A percentile compares a stretch with the other conserved stretches of the same genome.
Evolutionary conservation across 1,140 invertebrate genomes (phyloP).

Genomic region (Drosophila nasuta): DNA sequence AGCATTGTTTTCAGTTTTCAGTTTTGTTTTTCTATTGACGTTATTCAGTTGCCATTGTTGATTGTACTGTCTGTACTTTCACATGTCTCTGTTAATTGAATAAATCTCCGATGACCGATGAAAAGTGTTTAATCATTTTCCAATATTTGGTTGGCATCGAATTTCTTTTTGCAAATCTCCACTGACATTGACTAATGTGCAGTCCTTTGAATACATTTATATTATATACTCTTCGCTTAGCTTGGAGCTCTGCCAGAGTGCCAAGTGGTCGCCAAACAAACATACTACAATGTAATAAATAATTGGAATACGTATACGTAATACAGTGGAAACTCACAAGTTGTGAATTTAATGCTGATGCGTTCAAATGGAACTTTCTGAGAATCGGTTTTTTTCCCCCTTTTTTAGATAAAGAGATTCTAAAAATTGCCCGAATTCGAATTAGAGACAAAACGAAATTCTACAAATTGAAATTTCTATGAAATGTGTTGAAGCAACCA

Average conservation of each 20-base stretch:
- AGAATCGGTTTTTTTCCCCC: neutral
- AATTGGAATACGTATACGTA: neutral
- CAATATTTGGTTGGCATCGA: neutral
- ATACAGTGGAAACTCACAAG: neutral
- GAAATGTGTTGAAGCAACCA: too few species aligned
- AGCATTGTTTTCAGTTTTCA: neutral
- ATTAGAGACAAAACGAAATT: too few species aligned
- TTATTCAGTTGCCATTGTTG: neutral
- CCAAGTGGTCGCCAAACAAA: neutral
- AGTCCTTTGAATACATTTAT: neutral
- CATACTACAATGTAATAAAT: neutral
- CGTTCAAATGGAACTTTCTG: neutral
- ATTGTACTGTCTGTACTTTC: conserved; percentile 26
- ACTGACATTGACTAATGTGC: neutral
- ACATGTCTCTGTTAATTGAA: conserved; percentile 17
- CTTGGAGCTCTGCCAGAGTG: neutral
- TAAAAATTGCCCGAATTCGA: too few species aligned
- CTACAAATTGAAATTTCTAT: too few species aligned
- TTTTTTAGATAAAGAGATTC: too few species aligned
- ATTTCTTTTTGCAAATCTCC: neutral
- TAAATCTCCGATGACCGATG: conserved; percentile 19
- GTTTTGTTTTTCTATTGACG: neutral
- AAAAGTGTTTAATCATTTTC: conserved; percentile 21
- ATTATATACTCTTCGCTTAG: neutral
- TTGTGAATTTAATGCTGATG: neutral